These are phyloP conservation scores for Teleiodes luculella DNA, from an alignment of 2,888 invertebrate species.

Conservation along the genomic window DNA sequence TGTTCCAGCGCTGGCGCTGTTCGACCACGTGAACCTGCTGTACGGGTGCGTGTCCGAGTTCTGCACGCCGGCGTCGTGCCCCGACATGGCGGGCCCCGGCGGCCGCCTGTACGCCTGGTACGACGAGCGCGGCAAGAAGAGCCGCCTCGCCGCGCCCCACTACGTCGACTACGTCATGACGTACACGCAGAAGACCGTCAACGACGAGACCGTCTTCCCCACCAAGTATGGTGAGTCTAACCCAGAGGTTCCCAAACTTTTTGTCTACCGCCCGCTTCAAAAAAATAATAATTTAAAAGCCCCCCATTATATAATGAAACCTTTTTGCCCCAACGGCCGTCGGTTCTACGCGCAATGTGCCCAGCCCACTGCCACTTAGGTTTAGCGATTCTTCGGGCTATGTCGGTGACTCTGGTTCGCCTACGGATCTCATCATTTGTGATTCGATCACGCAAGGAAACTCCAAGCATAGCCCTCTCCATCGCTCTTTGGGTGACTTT, in stretches of 20 bases:
- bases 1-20: constrained; percentile 94
- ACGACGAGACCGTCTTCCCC: constrained; percentile 97
- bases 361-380: too few relatives aligned
- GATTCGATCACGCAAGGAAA: too few relatives aligned
- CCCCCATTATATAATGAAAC: too few relatives aligned
- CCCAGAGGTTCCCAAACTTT: neutral
- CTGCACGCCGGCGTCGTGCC: constrained; percentile 96
- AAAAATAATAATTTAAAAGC: too few relatives aligned
- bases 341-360: too few relatives aligned
- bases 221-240: constrained; percentile 95
- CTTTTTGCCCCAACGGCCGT: too few relatives aligned
- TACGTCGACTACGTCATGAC: constrained; percentile 99
- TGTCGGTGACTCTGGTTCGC: too few relatives aligned
- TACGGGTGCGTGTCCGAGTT: constrained; percentile 99
- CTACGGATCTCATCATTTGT: too few relatives aligned
- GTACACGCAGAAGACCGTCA: constrained; percentile 97
- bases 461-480: too few relatives aligned
- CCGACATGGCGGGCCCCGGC: constrained; percentile 98
- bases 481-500: too few relatives aligned
- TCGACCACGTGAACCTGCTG: constrained; percentile 98
- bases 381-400: too few relatives aligned
- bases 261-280: too few relatives aligned
- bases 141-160: constrained; percentile 97
- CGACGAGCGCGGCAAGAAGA: constrained; percentile 99
- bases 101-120: constrained; percentile 98